phyloP scores from a whole-genome alignment of 2,888 invertebrate species.

The Troilus luridus region DNA sequence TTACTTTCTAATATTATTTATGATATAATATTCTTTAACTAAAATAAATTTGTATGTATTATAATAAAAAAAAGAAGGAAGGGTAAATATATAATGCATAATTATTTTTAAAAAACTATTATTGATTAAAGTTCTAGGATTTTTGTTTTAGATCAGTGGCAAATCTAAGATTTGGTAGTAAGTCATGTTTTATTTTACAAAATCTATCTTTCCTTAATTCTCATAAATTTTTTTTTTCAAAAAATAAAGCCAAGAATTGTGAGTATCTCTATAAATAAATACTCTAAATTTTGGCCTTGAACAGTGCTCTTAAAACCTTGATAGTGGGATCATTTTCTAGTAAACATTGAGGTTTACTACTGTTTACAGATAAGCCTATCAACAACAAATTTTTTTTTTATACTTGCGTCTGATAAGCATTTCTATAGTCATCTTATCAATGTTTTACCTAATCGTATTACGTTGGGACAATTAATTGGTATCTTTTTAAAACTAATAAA shows the following conservation, averaged over 20 bases:
- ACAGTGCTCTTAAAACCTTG: neutral
- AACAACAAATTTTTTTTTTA: neutral
- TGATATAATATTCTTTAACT: too few species aligned
- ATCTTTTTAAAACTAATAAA: neutral
- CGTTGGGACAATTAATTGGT: neutral
- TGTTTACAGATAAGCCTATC: slow-evolving; percentile 24
- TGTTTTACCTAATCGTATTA: neutral
- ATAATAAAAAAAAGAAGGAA: too few species aligned
- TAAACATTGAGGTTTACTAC: neutral
- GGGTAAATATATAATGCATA: too few species aligned
- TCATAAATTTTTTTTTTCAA: too few species aligned
- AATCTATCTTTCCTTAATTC: too few species aligned
- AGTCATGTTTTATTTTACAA: neutral
- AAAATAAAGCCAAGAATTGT: neutral
- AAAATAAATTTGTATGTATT: too few species aligned
- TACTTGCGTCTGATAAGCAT: slow-evolving; percentile 1
- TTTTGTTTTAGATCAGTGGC: too few species aligned
- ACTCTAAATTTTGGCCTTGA: neutral
- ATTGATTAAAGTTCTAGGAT: too few species aligned
- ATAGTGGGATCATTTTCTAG: neutral
- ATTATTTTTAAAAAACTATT: too few species aligned
- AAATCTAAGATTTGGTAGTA: neutral
- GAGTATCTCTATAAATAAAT: neutral
- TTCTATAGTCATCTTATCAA: neutral
- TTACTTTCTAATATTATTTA: too few species aligned